Evolutionary conservation across 2,113 vertebrate species (phyloP).

Genomic region (Toxostoma redivivum): DNA sequence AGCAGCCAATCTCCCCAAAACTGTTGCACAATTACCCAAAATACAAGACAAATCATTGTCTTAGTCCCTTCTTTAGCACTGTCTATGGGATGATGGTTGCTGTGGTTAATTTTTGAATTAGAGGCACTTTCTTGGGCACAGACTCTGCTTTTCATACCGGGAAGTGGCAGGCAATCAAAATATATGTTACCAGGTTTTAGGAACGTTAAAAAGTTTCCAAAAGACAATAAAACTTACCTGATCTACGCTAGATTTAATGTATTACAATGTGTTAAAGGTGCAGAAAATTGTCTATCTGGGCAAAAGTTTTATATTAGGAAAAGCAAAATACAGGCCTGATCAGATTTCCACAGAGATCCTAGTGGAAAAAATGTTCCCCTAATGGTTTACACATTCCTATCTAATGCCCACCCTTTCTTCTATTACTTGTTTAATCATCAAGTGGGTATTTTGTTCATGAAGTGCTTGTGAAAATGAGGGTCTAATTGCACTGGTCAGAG

Average conservation of each 20-base stretch:
- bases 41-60: not conserved
- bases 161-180: conserved; percentile 32
- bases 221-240: conserved; percentile 66
- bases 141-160: not conserved
- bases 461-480: conserved; percentile 58
- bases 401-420: conserved; percentile 70
- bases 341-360: conserved; percentile 73
- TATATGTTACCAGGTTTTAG: not conserved
- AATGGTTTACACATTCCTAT: conserved; percentile 75
- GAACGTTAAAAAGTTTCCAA: conserved; percentile 16
- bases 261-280: conserved; percentile 74
- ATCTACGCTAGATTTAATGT: conserved; percentile 65
- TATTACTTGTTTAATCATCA: conserved; percentile 55
- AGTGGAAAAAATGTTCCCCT: conserved; percentile 71
- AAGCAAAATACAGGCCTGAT: conserved; percentile 70
- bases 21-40: not conserved
- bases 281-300: conserved; percentile 71
- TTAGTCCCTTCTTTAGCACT: not conserved
- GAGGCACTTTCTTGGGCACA: not conserved
- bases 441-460: conserved; percentile 56
- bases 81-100: not conserved
- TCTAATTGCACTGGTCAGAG: conserved; percentile 48
- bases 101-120: not conserved
- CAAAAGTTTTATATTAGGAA: conserved; percentile 73
- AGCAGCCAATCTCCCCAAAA: not conserved